Evolutionary conservation across 2,888 invertebrate genomes (phyloP).

Genomic region (Hipparchia sbordonii): DNA sequence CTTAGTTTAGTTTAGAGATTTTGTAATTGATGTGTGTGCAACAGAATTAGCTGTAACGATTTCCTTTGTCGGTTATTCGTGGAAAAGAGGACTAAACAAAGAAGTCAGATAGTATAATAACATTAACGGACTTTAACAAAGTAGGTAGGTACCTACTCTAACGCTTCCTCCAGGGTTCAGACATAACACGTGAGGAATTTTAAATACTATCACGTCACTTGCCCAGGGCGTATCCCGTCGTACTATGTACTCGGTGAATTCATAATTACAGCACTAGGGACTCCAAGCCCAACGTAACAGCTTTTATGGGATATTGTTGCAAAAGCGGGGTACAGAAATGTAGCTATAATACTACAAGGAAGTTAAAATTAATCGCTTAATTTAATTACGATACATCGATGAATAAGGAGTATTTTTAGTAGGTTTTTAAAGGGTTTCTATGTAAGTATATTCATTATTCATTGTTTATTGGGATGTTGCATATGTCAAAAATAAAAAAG

Average conservation of each 20-base stretch:
- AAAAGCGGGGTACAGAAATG: background rate
- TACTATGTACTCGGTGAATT: conserved; percentile 25
- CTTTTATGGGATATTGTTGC: background rate
- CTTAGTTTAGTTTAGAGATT: too few relatives aligned
- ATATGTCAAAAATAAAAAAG: too few relatives aligned
- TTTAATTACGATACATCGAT: too few relatives aligned
- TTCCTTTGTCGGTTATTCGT: too few relatives aligned
- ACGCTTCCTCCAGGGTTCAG: conserved; percentile 13
- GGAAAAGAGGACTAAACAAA: too few relatives aligned
- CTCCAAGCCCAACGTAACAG: conserved; percentile 7
- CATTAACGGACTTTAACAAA: background rate
- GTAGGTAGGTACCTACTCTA: conserved; percentile 3
- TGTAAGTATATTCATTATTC: too few relatives aligned
- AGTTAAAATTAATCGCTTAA: background rate
- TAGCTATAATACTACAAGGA: background rate
- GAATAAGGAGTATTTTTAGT: too few relatives aligned
- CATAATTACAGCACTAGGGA: conserved; percentile 20
- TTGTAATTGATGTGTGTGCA: too few relatives aligned
- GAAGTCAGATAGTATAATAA: background rate
- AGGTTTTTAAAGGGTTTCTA: too few relatives aligned
- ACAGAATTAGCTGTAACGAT: too few relatives aligned
- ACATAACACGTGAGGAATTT: conserved; percentile 51
- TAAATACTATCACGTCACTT: conserved; percentile 53
- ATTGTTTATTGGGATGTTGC: too few relatives aligned
- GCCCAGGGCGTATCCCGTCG: conserved; percentile 54